Conservation (phyloP, 2,113 vertebrate species). For the Willisornis vidua region DNA sequence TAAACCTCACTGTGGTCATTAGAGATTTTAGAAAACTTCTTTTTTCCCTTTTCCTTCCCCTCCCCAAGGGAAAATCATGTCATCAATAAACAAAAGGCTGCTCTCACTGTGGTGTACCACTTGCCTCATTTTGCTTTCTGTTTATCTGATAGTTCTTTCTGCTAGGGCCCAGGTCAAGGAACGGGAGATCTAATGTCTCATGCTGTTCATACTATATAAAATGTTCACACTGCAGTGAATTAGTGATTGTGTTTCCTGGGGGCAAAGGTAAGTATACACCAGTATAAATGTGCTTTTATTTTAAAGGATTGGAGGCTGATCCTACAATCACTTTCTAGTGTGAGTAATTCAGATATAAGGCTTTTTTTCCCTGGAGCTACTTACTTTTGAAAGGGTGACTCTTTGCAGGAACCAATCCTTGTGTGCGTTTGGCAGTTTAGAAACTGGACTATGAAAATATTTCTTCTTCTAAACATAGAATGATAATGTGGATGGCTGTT, state of each 20-base stretch:
- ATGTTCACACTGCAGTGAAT: background rate
- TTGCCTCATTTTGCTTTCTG: background rate
- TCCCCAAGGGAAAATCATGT: background rate
- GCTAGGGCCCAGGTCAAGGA: background rate
- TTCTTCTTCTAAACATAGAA: constrained; percentile 10
- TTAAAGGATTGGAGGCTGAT: background rate
- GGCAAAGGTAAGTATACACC: background rate
- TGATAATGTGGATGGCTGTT: constrained; percentile 25
- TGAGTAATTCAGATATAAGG: background rate
- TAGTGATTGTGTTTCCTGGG: constrained; percentile 18
- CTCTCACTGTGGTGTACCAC: background rate
- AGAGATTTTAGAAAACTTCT: background rate
- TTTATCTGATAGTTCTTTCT: background rate
- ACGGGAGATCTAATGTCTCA: background rate
- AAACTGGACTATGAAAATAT: constrained; percentile 35
- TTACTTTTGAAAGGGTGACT: background rate
- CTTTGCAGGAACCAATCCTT: background rate
- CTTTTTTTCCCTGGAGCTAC: constrained; percentile 1
- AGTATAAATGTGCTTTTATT: constrained; percentile 18
- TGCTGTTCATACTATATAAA: background rate
- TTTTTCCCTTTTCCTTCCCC: background rate
- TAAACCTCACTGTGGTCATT: background rate
- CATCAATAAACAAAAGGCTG: background rate
- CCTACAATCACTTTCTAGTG: background rate
- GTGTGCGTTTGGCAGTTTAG: background rate